Evolutionary conservation across 2,888 invertebrate genomes (phyloP).

Genomic region (Pterostichus madidus): DNA sequence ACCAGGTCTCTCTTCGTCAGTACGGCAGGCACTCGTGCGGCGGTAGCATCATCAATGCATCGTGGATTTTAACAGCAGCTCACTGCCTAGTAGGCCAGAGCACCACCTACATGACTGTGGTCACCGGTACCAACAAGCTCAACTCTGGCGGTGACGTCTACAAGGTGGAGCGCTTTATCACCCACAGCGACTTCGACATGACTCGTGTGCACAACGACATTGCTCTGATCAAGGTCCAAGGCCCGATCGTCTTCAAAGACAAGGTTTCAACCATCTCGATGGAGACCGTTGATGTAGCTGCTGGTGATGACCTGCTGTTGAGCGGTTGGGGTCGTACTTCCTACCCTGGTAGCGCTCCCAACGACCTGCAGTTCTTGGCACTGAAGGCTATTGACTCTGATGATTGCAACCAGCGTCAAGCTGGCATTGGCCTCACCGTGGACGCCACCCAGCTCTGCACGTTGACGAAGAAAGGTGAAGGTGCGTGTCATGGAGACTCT

Average conservation of each 20-base stretch:
- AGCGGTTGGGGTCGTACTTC: slow-evolving; percentile 79
- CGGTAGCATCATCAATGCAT: slow-evolving; percentile 79
- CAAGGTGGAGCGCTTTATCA: slow-evolving; percentile 76
- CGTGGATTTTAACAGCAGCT: slow-evolving; percentile 80
- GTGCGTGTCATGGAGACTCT: slow-evolving; percentile 80
- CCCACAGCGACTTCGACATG: slow-evolving; percentile 67
- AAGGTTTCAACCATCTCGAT: slow-evolving; percentile 71
- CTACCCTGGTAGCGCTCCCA: slow-evolving; percentile 80
- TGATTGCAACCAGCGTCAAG: slow-evolving; percentile 77
- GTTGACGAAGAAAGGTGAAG: slow-evolving; percentile 80
- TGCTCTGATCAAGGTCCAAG: slow-evolving; percentile 67
- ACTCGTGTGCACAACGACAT: slow-evolving; percentile 69
- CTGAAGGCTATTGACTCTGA: slow-evolving; percentile 78
- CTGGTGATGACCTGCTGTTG: slow-evolving; percentile 74
- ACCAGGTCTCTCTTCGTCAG: slow-evolving; percentile 78
- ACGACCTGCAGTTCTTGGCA: slow-evolving; percentile 80
- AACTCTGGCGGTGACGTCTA: slow-evolving; percentile 76
- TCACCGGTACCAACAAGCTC: slow-evolving; percentile 80
- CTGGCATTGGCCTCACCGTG: slow-evolving; percentile 76
- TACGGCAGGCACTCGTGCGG: slow-evolving; percentile 81
- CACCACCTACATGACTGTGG: slow-evolving; percentile 72
- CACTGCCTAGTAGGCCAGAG: slow-evolving; percentile 78
- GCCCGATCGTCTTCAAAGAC: slow-evolving; percentile 62
- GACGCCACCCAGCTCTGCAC: slow-evolving; percentile 80
- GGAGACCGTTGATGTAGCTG: slow-evolving; percentile 73